phyloP scores from a whole-genome alignment of 2,888 invertebrate species.

The Brenthis daphne region DNA sequence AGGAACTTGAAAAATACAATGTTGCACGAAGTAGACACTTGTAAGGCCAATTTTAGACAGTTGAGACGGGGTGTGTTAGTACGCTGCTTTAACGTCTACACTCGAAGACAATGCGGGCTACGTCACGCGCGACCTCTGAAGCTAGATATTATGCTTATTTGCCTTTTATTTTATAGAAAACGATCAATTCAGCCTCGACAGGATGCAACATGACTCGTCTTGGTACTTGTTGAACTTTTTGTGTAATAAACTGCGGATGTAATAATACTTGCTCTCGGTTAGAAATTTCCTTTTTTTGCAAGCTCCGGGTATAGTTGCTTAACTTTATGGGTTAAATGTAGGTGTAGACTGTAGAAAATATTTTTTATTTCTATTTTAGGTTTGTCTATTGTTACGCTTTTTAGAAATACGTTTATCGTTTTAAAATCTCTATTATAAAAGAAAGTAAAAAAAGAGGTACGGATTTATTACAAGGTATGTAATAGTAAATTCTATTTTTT shows the following conservation, averaged over 20 bases:
- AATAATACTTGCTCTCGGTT: conserved; percentile 49
- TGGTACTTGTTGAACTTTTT: conserved; percentile 51
- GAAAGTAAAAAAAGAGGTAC: too few species aligned
- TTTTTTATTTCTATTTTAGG: too few species aligned
- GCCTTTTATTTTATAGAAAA: conserved; percentile 65
- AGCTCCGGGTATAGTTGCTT: conserved; percentile 39
- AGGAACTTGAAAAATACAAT: conserved; percentile 4
- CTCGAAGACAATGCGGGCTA: conserved; percentile 65
- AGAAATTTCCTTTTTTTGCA: conserved; percentile 44
- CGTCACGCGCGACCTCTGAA: conserved; percentile 64
- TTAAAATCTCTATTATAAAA: too few species aligned
- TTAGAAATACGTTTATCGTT: too few species aligned
- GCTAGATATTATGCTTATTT: conserved; percentile 57
- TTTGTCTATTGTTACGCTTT: too few species aligned
- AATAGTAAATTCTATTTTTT: too few species aligned
- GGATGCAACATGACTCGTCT: conserved; percentile 37
- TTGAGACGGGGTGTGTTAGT: conserved; percentile 42
- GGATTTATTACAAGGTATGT: too few species aligned
- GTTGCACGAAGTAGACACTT: conserved; percentile 36
- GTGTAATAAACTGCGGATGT: conserved; percentile 59
- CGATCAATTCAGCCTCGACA: conserved; percentile 48
- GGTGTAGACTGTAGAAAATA: too few species aligned
- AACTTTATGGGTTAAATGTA: too few species aligned
- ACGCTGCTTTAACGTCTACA: conserved; percentile 38
- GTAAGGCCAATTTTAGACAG: conserved; percentile 60